Conservation (phyloP, 2,113 vertebrate genomes). For the Casuarius casuarius region DNA sequence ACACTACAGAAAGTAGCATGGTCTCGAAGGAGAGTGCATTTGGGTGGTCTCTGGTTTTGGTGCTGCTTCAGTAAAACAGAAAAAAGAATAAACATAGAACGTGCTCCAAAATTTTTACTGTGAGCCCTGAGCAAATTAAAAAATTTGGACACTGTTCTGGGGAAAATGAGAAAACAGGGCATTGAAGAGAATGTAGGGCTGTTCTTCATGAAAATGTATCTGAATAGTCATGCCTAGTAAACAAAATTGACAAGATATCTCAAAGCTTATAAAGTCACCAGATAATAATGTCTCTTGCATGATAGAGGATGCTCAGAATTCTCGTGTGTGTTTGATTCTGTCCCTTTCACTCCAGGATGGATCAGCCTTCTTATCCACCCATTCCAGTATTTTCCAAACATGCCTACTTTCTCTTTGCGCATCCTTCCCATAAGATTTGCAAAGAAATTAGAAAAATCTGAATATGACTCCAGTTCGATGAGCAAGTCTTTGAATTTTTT, state of each 20-base stretch:
- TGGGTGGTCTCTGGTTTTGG: neutral
- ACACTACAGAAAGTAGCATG: neutral
- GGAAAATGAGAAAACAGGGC: neutral
- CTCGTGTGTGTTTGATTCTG: neutral
- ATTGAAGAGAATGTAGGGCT: neutral
- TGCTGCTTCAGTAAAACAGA: neutral
- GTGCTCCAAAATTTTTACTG: neutral
- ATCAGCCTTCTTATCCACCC: neutral
- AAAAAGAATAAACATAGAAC: neutral
- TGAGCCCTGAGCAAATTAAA: neutral
- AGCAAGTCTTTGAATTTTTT: neutral
- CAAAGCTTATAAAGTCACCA: neutral
- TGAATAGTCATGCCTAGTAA: neutral
- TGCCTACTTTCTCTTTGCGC: neutral
- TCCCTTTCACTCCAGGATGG: neutral
- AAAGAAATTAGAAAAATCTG: neutral
- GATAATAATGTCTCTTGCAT: neutral
- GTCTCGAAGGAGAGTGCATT: neutral
- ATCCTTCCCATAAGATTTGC: neutral
- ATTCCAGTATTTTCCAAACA: neutral
- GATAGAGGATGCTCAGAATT: neutral
- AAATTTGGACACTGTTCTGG: neutral
- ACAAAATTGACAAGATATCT: neutral
- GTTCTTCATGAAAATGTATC: neutral
- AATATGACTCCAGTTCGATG: neutral